A percentile compares a stretch with the other conserved stretches of the same genome.
Evolutionary conservation across 2,888 invertebrate genomes (phyloP).

Genomic region (Euphydryas editha): DNA sequence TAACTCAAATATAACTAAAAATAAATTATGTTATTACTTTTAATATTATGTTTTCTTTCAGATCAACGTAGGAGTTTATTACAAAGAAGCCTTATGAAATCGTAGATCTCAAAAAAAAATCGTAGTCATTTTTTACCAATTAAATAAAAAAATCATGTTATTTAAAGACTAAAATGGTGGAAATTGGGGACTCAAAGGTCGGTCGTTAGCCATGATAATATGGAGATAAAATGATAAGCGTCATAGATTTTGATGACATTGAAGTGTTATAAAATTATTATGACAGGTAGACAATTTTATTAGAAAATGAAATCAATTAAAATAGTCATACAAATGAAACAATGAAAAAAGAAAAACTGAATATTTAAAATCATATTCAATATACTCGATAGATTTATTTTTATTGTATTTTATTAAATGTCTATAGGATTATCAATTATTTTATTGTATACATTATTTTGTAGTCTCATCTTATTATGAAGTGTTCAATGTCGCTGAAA

Average conservation of each 20-base stretch:
- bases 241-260: slow-evolving; percentile 21
- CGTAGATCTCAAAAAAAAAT: slow-evolving; percentile 68
- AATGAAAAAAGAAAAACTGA: slow-evolving; percentile 4
- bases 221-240: slow-evolving; percentile 16
- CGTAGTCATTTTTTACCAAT: slow-evolving; percentile 78
- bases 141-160: slow-evolving; percentile 70
- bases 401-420: slow-evolving; percentile 15
- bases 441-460: slow-evolving; percentile 17
- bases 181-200: slow-evolving; percentile 77
- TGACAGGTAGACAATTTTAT: slow-evolving; percentile 21
- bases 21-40: no score
- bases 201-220: slow-evolving; percentile 49
- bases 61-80: slow-evolving; percentile 83
- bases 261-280: slow-evolving; percentile 32
- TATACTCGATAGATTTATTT: slow-evolving; percentile 22
- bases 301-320: slow-evolving; percentile 21
- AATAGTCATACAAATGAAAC: slow-evolving; percentile 13
- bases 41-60: slow-evolving; percentile 46
- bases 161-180: slow-evolving; percentile 68
- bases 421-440: background rate
- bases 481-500: slow-evolving; percentile 66
- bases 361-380: slow-evolving; percentile 22
- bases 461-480: slow-evolving; percentile 32
- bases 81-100: slow-evolving; percentile 82
- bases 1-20: no score